phyloP scores from a whole-genome alignment of 2,888 invertebrate species.

The Acrobasis suavella region DNA sequence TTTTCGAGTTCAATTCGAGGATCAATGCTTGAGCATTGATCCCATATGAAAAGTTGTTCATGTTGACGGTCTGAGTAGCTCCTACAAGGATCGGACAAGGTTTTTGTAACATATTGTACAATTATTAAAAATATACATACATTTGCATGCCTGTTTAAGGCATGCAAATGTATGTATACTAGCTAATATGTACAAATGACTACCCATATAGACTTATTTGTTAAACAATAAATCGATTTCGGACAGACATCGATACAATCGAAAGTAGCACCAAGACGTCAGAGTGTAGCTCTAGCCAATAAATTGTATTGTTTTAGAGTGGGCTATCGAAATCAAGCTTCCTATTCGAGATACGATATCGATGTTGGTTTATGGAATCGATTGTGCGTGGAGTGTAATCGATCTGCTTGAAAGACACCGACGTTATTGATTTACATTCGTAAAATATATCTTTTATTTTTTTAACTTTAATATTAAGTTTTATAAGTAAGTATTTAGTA shows the following conservation, averaged over 20 bases:
- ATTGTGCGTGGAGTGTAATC: background rate
- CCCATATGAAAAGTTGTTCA: too few relatives aligned
- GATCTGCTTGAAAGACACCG: constrained; percentile 3
- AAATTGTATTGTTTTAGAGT: constrained; percentile 10
- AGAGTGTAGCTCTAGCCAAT: background rate
- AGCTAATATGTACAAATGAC: background rate
- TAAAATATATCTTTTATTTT: background rate
- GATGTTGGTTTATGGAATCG: constrained; percentile 6
- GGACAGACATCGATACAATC: constrained; percentile 5
- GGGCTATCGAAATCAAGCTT: background rate
- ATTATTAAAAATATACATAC: too few relatives aligned
- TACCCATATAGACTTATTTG: background rate
- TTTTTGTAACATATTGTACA: too few relatives aligned
- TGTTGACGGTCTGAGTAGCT: too few relatives aligned
- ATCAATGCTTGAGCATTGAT: too few relatives aligned
- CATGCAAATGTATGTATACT: background rate
- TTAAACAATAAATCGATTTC: constrained; percentile 5
- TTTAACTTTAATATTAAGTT: too few relatives aligned
- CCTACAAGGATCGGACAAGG: too few relatives aligned
- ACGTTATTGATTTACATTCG: background rate
- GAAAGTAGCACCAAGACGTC: background rate
- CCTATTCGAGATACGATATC: constrained; percentile 9
- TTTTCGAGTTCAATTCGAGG: too few relatives aligned
- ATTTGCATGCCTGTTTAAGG: too few relatives aligned
- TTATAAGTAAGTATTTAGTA: too few relatives aligned